Evolutionary conservation across 2,888 invertebrate species (phyloP).

Genomic region (Tipula helvola): DNA sequence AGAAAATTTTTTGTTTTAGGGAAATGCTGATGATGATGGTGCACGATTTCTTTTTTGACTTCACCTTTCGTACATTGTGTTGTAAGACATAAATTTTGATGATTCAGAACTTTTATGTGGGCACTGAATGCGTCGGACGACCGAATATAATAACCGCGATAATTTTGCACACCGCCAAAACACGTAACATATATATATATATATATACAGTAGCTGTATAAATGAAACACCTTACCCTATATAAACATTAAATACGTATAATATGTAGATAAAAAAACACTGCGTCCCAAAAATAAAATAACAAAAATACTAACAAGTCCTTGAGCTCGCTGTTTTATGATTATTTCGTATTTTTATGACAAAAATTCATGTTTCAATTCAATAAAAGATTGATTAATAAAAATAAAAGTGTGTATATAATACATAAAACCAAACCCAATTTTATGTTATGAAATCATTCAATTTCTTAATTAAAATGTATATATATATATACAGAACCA

Average conservation of each 20-base stretch:
- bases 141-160: not conserved
- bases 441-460: not conserved
- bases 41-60: not conserved
- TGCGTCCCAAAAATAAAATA: not conserved
- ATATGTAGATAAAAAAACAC: not conserved
- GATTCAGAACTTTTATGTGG: not conserved
- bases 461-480: not conserved
- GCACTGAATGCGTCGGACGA: not conserved
- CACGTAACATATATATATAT: no score
- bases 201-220: not conserved
- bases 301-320: not conserved
- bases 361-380: not conserved
- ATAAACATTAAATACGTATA: not conserved
- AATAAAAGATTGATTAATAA: constrained; percentile 4
- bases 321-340: not conserved
- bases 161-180: not conserved
- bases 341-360: not conserved
- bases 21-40: not conserved
- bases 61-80: not conserved
- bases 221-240: not conserved
- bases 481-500: not conserved
- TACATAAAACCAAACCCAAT: not conserved
- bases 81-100: not conserved
- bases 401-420: not conserved
- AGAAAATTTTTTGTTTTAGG: not conserved